Conservation (phyloP, 2,888 invertebrate genomes). For the Barypeithes pellucidus region DNA sequence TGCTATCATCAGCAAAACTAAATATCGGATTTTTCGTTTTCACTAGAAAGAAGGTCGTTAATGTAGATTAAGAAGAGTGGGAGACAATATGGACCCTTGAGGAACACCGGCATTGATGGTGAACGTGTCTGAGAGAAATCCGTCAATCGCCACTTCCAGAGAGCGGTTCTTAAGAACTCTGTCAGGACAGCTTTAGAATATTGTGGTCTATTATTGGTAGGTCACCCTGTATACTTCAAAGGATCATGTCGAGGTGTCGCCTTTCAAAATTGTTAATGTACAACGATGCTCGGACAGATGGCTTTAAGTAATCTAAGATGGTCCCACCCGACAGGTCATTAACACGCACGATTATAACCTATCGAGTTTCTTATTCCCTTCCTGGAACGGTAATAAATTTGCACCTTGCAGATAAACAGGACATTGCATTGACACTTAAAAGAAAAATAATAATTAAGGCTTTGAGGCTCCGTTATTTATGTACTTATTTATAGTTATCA, state of each 20-base stretch:
- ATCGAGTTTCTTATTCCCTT: constrained; percentile 20
- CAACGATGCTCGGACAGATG: constrained; percentile 8
- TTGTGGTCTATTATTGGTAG: too few species aligned
- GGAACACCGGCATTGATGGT: too few species aligned
- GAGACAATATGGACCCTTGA: too few species aligned
- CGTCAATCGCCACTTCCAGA: too few species aligned
- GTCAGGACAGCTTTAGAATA: too few species aligned
- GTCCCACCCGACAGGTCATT: neutral
- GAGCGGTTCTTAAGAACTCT: too few species aligned
- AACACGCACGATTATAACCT: constrained; percentile 15
- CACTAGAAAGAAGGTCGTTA: too few species aligned
- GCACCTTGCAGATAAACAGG: constrained; percentile 12
- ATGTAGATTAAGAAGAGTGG: too few species aligned
- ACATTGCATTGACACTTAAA: constrained; percentile 5
- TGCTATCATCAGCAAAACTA: too few species aligned
- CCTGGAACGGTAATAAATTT: constrained; percentile 2
- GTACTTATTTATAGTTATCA: neutral
- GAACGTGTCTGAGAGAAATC: too few species aligned
- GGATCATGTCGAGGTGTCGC: constrained; percentile 1
- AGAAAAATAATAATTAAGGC: neutral
- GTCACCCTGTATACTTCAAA: neutral
- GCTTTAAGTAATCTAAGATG: constrained; percentile 2
- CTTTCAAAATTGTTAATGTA: neutral
- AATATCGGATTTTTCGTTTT: too few species aligned
- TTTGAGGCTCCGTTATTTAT: neutral